Base-by-base conservation (phyloP, 92 coral and sea anemone genomes). In the Epizoanthus stellaris region DNA sequence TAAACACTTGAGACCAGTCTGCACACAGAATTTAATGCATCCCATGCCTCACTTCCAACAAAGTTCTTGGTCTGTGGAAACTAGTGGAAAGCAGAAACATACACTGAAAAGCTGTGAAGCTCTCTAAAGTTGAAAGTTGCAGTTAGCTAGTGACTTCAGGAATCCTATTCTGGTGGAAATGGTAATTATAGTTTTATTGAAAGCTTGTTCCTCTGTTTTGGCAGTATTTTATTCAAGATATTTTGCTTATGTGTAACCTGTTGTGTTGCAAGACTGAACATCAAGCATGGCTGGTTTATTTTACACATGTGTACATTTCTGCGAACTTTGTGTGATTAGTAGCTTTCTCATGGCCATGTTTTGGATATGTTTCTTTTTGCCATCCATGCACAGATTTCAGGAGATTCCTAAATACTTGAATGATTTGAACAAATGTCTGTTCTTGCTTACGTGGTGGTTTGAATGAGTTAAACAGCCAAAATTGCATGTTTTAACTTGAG, bases 1-100 rank as follows among this genome's bases (percentile, higher is more conserved):
- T 43, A 64, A 77, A 79, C 53, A 63, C 56, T 52, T 52, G 65
- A 79, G 40, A 20, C 53, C 61, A 21, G 71, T 63, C 83, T 76
- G 68, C 47, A 36, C 7, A 62, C 72, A 42, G 20, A 21, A 64
- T 20, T 79, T 63, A 71, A 23, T 79, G 23, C 39, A 9, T 61
- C 3, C 3, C 38, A 21, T 64, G 45, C 15, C 53, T 6, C 54
- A 20, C 67, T 67, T 40, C 72, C 30, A 34, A 17, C 39, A 21
- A 16, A 21, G 72, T 20, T 17, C 36, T 38, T 20, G 30, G 38
- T 20, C 68, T 65, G 3, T 17, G 16, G 72, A 67, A 16, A 67
- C 1, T 12, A 12, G 45, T 36, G 9, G 17, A 10, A 68, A 68
- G 4, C 72, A 34, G 39, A 25, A 6, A 16, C 8, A 39, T 12